Conservation (phyloP, 2,797 vertebrate species). For the Clarias platycephalus region DNA sequence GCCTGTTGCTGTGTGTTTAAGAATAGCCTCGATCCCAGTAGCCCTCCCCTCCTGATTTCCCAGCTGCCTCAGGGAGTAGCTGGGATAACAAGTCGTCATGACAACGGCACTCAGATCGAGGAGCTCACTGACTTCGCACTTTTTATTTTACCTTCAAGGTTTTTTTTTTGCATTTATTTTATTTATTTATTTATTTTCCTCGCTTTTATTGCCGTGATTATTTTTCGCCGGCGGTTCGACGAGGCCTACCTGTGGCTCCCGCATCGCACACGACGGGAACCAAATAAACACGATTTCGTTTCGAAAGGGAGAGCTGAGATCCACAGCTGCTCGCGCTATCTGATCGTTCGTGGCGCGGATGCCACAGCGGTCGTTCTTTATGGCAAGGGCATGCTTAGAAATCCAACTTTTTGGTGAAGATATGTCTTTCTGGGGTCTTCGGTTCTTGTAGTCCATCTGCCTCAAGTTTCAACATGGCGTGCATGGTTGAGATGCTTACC, state of each 20-base stretch:
- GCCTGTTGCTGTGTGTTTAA: constrained; percentile 77
- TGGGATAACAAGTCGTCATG: constrained; percentile 70
- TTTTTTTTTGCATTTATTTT: constrained; percentile 39
- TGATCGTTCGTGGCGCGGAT: background rate
- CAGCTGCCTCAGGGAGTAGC: constrained; percentile 62
- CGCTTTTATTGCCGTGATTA: constrained; percentile 38
- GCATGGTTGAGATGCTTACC: constrained; percentile 1
- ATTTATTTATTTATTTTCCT: constrained; percentile 28
- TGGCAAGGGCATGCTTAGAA: background rate
- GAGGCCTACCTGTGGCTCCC: constrained; percentile 31
- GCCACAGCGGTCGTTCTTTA: background rate
- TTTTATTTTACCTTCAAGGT: constrained; percentile 32
- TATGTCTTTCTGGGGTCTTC: no score
- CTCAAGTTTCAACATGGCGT: background rate
- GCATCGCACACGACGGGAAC: background rate
- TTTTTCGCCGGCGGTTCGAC: constrained; percentile 33
- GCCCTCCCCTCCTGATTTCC: constrained; percentile 68
- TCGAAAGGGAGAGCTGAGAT: background rate
- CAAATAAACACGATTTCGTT: constrained; percentile 14
- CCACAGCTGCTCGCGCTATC: background rate
- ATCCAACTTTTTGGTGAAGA: background rate
- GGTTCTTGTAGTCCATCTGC: background rate
- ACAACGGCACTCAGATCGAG: constrained; percentile 65
- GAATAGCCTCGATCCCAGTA: constrained; percentile 69
- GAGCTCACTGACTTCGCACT: constrained; percentile 65